Evolutionary conservation across 92 coral and sea anemone species (phyloP).

Genomic region (Zoanthus gigantus): DNA sequence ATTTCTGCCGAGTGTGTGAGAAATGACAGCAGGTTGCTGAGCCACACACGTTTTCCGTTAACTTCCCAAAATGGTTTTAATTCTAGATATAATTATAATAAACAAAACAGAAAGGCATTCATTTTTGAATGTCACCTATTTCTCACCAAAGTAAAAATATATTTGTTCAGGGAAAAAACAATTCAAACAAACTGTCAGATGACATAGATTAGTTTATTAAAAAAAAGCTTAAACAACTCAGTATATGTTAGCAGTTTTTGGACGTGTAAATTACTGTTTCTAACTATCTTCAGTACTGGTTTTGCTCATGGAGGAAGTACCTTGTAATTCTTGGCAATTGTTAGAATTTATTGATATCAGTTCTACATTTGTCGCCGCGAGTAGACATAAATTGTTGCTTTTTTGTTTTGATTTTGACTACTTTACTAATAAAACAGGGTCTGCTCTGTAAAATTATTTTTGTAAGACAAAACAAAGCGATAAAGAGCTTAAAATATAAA

Average conservation of each 20-base stretch:
- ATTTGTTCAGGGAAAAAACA: neutral
- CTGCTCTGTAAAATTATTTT: neutral
- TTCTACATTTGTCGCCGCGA: neutral
- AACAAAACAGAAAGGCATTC: neutral
- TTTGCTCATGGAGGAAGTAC: neutral
- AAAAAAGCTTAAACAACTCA: neutral
- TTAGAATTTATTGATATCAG: neutral
- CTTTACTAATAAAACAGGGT: neutral
- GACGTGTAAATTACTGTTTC: no score
- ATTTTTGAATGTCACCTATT: neutral
- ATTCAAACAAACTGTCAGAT: neutral
- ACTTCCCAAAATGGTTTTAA: neutral
- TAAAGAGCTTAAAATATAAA: neutral
- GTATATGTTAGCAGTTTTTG: neutral
- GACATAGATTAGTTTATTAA: neutral
- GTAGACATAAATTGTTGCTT: neutral
- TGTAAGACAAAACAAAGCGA: neutral
- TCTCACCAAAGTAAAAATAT: neutral
- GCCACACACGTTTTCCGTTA: conserved; percentile 14
- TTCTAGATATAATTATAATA: neutral
- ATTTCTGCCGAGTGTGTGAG: neutral
- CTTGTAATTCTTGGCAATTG: neutral
- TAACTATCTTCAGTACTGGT: neutral
- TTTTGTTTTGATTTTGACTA: neutral
- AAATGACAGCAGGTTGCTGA: conserved; percentile 1